Evolutionary conservation across 2,888 invertebrate species (phyloP), one percentile per base, ranked within the genome.

Genomic region (Clivina fossor): DNA sequence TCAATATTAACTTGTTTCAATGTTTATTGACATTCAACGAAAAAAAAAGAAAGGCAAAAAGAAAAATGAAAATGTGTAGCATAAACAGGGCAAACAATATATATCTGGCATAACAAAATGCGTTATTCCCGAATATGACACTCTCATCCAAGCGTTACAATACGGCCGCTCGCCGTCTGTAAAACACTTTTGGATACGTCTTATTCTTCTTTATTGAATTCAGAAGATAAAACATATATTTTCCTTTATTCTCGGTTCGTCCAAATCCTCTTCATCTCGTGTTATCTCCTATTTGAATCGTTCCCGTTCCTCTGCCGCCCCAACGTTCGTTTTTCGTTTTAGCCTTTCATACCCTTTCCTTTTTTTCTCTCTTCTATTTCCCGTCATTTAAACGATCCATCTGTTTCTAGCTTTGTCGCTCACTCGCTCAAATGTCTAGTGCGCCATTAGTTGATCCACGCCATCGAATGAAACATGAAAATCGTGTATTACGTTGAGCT

Each of bases 141-240:
- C 49, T 24, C 33, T 49, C 22, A 49, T 49, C 49, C 49, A 38
- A 20, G 28, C 40, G 16, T 40, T 24, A 49, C 49, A 49, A 49
- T 49, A 40, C 40, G 38, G 28, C 38, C 40, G n/a, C n/a, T n/a
- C n/a, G 20, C 33, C 28, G 49, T 30, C 49, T 40, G 49, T 38
- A 49, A 49, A 49, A 49, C 49, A 49, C 49, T 49, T 49, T 49
- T 20, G 38, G 49, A 49, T 49, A 49, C 40, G 20, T 49, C 49
- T 49, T 49, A 49, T 49, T 49, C 49, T 49, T 49, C 49, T 49
- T 49, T 49, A 49, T 49, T 49, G 49, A 49, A 49, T 49, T 49
- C 49, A 49, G 40, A 49, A 49, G 49, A 49, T 49, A 49, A 49
- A 49, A 49, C 49, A 49, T 49, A 49, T 49, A 49, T 49, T 49